Conservation (phyloP, 2,888 invertebrate species). For the Lithophane socia region DNA sequence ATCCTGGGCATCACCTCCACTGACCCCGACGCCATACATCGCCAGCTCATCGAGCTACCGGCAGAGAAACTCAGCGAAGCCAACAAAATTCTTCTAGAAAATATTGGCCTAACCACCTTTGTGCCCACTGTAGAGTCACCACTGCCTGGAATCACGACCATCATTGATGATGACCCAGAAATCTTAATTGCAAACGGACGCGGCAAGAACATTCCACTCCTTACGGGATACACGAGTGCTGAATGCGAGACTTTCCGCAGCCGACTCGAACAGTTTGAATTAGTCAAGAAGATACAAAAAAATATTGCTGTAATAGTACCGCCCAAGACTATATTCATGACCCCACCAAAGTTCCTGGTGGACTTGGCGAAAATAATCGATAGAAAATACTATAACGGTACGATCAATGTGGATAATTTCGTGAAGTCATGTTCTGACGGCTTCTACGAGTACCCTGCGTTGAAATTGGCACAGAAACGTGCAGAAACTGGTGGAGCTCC, state of each 20-base stretch:
- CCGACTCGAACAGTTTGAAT: slow-evolving; percentile 75
- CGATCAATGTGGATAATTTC: slow-evolving; percentile 74
- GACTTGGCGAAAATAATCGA: slow-evolving; percentile 69
- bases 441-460: slow-evolving; percentile 79
- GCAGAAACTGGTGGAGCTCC: slow-evolving; percentile 77
- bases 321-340: slow-evolving; percentile 69
- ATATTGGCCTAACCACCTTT: slow-evolving; percentile 78
- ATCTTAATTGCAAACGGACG: slow-evolving; percentile 74
- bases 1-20: slow-evolving; percentile 84
- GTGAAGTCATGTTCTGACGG: slow-evolving; percentile 77
- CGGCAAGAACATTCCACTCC: slow-evolving; percentile 79
- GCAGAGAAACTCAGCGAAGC: slow-evolving; percentile 77
- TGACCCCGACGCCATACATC: slow-evolving; percentile 76
- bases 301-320: slow-evolving; percentile 74
- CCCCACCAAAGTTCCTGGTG: slow-evolving; percentile 60
- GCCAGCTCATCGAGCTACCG: slow-evolving; percentile 75
- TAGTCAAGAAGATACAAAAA: slow-evolving; percentile 69
- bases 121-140: slow-evolving; percentile 81
- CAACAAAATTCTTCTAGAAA: slow-evolving; percentile 74
- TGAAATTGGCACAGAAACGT: slow-evolving; percentile 74
- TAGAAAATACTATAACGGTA: slow-evolving; percentile 75
- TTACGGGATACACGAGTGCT: slow-evolving; percentile 80
- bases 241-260: slow-evolving; percentile 83
- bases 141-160: slow-evolving; percentile 76
- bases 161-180: slow-evolving; percentile 82